Percentiles rank a stretch among this genome's conserved stretches.
These are phyloP conservation scores for Sycophila texana DNA, from an alignment of 2,888 invertebrate genomes.

Conservation along the genomic window DNA sequence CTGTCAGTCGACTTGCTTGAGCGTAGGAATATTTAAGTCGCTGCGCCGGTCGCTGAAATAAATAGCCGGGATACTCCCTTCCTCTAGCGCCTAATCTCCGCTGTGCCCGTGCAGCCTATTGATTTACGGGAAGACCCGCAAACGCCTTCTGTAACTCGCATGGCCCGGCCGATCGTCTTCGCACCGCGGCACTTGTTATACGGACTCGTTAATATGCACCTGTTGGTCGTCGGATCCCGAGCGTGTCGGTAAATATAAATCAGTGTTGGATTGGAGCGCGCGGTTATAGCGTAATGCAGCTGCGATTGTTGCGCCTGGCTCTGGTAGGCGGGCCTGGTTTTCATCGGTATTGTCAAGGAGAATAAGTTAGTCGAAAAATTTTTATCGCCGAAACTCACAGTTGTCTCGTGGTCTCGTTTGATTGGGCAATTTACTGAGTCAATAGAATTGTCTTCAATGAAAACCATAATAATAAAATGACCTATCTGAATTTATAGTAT, in stretches of 20 bases:
- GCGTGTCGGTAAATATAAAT: conserved; percentile 35
- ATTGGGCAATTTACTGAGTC: no score
- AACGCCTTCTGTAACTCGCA: conserved; percentile 1
- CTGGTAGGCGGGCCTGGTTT: no score
- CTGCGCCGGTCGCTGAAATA: background rate
- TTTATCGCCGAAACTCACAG: no score
- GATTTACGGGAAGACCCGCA: background rate
- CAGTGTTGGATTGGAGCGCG: background rate
- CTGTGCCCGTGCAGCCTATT: no score
- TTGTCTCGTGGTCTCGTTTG: no score
- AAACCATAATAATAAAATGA: no score
- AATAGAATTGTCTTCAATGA: no score
- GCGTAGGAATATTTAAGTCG: background rate
- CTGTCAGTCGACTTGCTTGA: background rate
- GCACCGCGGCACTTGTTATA: background rate
- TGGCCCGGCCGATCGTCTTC: background rate
- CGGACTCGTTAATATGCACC: conserved; percentile 38
- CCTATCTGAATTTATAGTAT: no score
- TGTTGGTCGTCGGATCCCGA: conserved; percentile 13
- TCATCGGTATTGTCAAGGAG: no score
- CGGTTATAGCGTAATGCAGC: background rate
- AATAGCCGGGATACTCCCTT: background rate
- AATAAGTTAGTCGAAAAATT: no score
- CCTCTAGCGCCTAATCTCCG: no score
- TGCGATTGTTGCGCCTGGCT: no score